phyloP scores from a whole-genome alignment of 2,888 invertebrate genomes.

The Lycophotia porphyrea region DNA sequence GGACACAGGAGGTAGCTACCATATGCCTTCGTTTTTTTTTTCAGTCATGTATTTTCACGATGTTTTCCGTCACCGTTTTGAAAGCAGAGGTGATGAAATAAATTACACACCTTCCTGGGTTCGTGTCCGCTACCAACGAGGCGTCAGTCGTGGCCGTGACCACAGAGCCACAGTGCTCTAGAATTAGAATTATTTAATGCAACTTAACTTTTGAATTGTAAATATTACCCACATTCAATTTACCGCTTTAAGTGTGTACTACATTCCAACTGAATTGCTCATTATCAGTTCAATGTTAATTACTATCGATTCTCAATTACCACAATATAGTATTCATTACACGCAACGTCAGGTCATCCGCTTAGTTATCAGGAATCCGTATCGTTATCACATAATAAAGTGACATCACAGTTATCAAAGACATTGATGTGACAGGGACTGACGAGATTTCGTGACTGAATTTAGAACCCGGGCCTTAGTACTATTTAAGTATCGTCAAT shows the following conservation, averaged over 20 bases:
- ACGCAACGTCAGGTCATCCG: constrained; percentile 12
- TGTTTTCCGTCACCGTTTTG: background rate
- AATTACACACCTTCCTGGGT: background rate
- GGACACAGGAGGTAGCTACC: background rate
- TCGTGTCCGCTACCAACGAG: background rate
- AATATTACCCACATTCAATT: constrained; percentile 1
- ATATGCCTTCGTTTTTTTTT: background rate
- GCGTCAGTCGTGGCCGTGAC: background rate
- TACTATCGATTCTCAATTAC: constrained; percentile 20
- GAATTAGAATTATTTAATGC: background rate
- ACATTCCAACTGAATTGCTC: background rate
- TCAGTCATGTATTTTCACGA: too few species aligned
- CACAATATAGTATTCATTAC: constrained; percentile 15
- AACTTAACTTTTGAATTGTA: background rate
- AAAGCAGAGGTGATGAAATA: background rate
- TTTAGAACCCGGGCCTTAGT: background rate
- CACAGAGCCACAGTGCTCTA: background rate
- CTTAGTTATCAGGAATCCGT: constrained; percentile 22
- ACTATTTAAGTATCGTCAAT: background rate
- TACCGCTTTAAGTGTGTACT: constrained; percentile 1
- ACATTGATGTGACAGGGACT: background rate
- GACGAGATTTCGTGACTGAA: background rate
- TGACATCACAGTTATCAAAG: constrained; percentile 1
- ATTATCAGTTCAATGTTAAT: constrained; percentile 24
- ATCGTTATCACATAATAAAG: constrained; percentile 9